These are phyloP conservation scores for Dascyllus trimaculatus DNA, from an alignment of 2,113 vertebrate species.

Conservation along the genomic window DNA sequence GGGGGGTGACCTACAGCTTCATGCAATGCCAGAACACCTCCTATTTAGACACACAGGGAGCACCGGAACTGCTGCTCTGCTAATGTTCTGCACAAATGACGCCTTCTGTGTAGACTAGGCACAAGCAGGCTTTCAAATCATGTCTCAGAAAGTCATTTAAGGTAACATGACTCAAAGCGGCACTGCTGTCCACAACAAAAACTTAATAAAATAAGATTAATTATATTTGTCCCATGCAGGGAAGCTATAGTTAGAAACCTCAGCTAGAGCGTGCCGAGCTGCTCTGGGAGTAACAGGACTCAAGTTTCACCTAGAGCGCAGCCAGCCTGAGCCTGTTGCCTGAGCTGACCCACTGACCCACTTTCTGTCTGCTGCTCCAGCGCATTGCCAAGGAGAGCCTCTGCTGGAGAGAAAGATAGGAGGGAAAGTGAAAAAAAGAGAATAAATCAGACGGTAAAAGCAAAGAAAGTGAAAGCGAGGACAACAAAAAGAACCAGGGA, in stretches of 20 bases:
- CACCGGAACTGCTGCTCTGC: too few species aligned
- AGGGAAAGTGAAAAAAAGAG: conserved; percentile 28
- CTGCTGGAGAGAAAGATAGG: conserved; percentile 52
- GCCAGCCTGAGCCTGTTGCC: conserved; percentile 68
- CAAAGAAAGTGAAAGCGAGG: conserved; percentile 54
- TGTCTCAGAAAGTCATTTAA: too few species aligned
- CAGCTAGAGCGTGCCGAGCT: conserved; percentile 23
- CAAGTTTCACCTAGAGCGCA: conserved; percentile 64
- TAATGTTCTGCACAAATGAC: too few species aligned
- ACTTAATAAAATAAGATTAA: background rate
- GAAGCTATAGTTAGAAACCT: conserved; percentile 44
- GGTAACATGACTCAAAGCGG: too few species aligned
- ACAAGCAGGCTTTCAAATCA: too few species aligned
- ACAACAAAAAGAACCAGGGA: background rate
- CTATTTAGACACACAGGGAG: too few species aligned
- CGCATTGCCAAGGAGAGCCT: conserved; percentile 63
- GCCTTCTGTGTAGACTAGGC: too few species aligned
- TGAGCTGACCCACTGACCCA: conserved; percentile 83
- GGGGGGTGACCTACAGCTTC: too few species aligned
- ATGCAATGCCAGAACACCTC: too few species aligned
- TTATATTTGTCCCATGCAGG: conserved; percentile 6
- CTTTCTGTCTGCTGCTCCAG: conserved; percentile 71
- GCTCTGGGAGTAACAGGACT: conserved; percentile 58
- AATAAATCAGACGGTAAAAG: conserved; percentile 22
- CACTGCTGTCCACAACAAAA: background rate